These are phyloP conservation scores for Phania funesta DNA, from an alignment of 2,888 invertebrate species.

Conservation along the genomic window DNA sequence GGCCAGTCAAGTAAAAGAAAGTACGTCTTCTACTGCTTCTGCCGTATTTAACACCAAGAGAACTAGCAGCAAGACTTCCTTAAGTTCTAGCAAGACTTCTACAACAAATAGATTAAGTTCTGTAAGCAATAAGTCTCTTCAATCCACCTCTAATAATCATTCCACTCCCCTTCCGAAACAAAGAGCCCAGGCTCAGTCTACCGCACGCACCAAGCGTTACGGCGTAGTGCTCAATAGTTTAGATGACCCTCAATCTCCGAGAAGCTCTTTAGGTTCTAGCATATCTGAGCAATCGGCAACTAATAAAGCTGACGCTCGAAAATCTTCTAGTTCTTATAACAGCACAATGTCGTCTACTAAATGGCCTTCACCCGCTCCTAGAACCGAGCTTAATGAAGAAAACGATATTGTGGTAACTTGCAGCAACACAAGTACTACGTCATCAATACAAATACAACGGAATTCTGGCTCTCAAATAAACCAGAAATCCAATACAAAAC, in stretches of 20 bases:
- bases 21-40: neutral
- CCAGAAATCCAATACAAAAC: conserved; percentile 47
- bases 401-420: conserved; percentile 63
- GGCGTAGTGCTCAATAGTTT: conserved; percentile 79
- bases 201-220: conserved; percentile 78
- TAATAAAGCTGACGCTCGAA: conserved; percentile 44
- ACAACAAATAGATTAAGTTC: conserved; percentile 47
- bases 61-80: conserved; percentile 64
- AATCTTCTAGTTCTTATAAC: conserved; percentile 42
- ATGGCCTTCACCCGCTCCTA: conserved; percentile 56
- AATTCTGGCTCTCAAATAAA: conserved; percentile 26
- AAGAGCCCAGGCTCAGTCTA: conserved; percentile 61
- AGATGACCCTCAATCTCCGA: conserved; percentile 70
- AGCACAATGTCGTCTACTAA: conserved; percentile 29
- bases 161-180: conserved; percentile 68
- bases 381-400: conserved; percentile 62
- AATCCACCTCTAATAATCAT: conserved; percentile 44
- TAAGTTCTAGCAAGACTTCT: conserved; percentile 25
- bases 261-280: conserved; percentile 42
- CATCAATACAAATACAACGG: conserved; percentile 35
- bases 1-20: conserved; percentile 20
- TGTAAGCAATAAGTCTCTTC: conserved; percentile 54
- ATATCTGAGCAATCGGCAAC: conserved; percentile 25
- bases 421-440: conserved; percentile 24
- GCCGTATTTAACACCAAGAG: conserved; percentile 50